Base-by-base conservation (phyloP, 2,888 invertebrate species). In the Nemapogon koenigi region DNA sequence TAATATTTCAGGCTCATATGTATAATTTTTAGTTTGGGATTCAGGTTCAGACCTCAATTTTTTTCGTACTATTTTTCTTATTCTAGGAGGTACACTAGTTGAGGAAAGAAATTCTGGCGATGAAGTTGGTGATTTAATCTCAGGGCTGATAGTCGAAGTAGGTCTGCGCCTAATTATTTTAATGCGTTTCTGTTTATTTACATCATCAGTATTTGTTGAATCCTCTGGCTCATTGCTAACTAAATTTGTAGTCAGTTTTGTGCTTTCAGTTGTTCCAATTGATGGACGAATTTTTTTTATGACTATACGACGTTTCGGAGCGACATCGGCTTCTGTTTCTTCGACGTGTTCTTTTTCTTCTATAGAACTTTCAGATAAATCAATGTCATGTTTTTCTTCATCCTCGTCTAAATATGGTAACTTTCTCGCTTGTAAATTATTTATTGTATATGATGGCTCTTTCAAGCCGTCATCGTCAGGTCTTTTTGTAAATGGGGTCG, bases 281-380 rank as follows among this genome's bases (percentile, higher is more conserved):
- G 61, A 50, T 14, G 59, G 35, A 46, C 59, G 59, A 7, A 66
- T 35, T 48, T 65, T 67, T 42, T 68, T 66, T 3, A 64, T 54
- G 30, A 67, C 42, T 16, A 67, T 49, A 42, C 58, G 55, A 22
- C 56, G 55, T 49, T 57, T 64, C 3, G 62, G 61, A 18, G 43
- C 41, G 39, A 46, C 51, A n/a, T 45, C 40, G 32, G 54, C 52
- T 22, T 46, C 49, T 2, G 52, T 44, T 3, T 58, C 18, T 37
- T 65, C 66, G 18, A 62, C 55, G n/a, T 78, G 75, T 49, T 75
- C 76, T 46, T 75, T 68, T 46, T 75, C 76, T 51, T 62, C 73
- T 41, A 76, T 70, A n/a, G 73, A 63, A 54, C 67, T 73, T 55
- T 79, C 80, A n/a, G 80, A 80, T 28, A 79, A 51, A 38, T 59